These are phyloP conservation scores for Apocheima hispidaria DNA, from an alignment of 2,888 invertebrate species.

Conservation along the genomic window DNA sequence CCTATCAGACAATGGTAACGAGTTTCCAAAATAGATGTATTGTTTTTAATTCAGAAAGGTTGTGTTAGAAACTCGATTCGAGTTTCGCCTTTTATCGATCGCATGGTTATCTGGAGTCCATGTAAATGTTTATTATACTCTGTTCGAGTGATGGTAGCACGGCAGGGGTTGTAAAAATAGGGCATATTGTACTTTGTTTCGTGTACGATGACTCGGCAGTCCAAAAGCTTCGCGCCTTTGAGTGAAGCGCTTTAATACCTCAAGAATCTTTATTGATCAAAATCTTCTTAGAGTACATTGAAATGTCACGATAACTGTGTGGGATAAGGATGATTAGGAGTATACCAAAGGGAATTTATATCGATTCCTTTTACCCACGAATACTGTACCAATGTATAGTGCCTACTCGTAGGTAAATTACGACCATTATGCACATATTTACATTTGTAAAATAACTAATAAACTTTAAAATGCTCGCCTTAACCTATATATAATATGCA, in stretches of 20 bases:
- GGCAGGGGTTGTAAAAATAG: conserved; percentile 34
- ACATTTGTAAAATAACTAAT: too few relatives aligned
- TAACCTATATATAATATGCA: too few relatives aligned
- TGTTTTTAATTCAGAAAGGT: conserved; percentile 28
- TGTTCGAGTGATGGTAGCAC: conserved; percentile 36
- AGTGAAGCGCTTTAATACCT: conserved; percentile 37
- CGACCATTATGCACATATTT: too few relatives aligned
- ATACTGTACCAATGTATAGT: too few relatives aligned
- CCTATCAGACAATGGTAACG: conserved; percentile 20
- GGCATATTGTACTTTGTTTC: conserved; percentile 22
- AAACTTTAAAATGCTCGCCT: too few relatives aligned
- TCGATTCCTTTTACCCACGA: too few relatives aligned
- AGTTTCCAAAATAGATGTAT: conserved; percentile 8
- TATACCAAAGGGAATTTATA: conserved; percentile 4
- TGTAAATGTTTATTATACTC: conserved; percentile 68
- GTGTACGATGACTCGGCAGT: conserved; percentile 13
- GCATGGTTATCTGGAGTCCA: conserved; percentile 60
- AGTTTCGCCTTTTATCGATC: conserved; percentile 66
- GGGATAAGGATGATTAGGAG: conserved; percentile 13
- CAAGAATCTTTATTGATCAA: conserved; percentile 67
- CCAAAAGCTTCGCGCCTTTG: conserved; percentile 47
- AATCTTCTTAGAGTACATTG: conserved; percentile 51
- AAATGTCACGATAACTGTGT: conserved; percentile 43
- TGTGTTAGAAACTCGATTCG: conserved; percentile 18
- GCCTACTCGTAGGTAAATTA: too few relatives aligned